phyloP scores from a whole-genome alignment of 2,113 vertebrate genomes.

The Pseudopodoces humilis region DNA sequence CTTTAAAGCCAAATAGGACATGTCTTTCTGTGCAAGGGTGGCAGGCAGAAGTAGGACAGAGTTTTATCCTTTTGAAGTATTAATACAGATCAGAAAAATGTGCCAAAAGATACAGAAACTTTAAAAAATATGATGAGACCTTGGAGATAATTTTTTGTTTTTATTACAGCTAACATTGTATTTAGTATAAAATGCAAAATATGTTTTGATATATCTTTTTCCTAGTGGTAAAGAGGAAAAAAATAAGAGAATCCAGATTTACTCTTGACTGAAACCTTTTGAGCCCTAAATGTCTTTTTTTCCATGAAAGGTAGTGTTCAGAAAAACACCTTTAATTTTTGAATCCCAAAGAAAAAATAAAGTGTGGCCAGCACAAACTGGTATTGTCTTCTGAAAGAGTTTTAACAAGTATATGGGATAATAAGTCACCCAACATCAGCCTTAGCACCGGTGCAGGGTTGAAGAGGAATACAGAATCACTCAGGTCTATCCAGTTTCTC shows the following conservation, averaged over 20 bases:
- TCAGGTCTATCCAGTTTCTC: background rate
- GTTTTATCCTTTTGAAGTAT: constrained; percentile 6
- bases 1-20: background rate
- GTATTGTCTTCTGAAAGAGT: background rate
- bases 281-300: background rate
- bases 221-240: background rate
- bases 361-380: background rate
- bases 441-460: background rate
- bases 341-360: background rate
- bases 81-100: background rate
- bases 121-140: background rate
- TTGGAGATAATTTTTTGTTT: background rate
- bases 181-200: background rate
- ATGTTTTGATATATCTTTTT: background rate
- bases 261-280: background rate
- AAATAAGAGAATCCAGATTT: background rate
- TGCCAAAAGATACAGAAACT: background rate
- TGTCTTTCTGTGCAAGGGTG: background rate
- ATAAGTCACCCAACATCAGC: background rate
- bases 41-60: background rate
- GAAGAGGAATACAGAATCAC: background rate
- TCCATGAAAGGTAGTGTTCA: background rate
- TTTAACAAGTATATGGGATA: background rate
- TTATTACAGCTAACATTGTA: background rate
- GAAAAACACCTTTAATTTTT: background rate